These are phyloP conservation scores for Synanceia verrucosa DNA, from an alignment of 2,797 vertebrate species.

Conservation along the genomic window DNA sequence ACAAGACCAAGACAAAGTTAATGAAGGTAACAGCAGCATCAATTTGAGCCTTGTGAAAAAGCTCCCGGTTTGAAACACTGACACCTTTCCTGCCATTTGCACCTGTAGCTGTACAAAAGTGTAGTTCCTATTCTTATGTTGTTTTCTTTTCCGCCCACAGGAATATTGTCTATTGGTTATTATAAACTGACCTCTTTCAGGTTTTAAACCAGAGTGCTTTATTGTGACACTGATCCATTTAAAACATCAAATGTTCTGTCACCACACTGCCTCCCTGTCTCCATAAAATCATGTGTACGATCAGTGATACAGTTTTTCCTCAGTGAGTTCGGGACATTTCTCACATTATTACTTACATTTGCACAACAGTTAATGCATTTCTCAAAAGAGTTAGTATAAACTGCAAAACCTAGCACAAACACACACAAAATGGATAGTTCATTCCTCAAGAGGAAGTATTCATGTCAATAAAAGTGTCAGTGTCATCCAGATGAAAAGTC, in stretches of 20 bases:
- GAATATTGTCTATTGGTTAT: background rate
- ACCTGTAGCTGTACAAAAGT: background rate
- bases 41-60: slow-evolving; percentile 13
- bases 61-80: slow-evolving; percentile 14
- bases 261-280: background rate
- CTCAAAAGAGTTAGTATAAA: no score
- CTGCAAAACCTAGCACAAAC: no score
- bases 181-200: background rate
- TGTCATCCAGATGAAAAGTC: no score
- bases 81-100: background rate
- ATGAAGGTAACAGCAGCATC: slow-evolving; percentile 26
- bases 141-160: background rate
- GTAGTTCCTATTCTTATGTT: background rate
- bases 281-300: background rate
- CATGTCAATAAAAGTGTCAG: no score
- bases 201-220: background rate
- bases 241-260: background rate
- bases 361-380: no score
- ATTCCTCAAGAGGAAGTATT: no score
- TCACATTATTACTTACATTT: no score
- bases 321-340: no score
- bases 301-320: background rate
- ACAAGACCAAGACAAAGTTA: slow-evolving; percentile 20
- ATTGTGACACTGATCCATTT: background rate
- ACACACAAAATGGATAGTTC: no score